Evolutionary conservation across 92 coral and sea anemone genomes (phyloP), one percentile per base, ranked within the genome.

Genomic region (Ricordea florida): DNA sequence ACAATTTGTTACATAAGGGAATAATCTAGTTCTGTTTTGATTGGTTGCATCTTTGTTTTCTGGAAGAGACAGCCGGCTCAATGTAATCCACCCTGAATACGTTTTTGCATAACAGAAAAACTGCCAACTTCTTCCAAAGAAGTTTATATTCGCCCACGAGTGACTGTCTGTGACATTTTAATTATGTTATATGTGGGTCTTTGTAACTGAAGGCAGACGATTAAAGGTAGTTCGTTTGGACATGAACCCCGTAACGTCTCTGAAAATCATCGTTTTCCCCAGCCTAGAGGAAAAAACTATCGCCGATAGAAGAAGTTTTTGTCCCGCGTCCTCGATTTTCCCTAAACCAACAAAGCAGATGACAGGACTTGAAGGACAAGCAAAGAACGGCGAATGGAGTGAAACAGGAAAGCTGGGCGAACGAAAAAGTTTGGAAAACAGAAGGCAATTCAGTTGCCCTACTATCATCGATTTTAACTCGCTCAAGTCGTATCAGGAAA

Each of bases 401-500:
- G 65, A 62, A 40, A 21, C 31, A 9, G 80, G 78, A 18, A 29
- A 50, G 15, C 78, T 81, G 36, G 80, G 67, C 6, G 70, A 66
- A 50, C 75, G 68, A 24, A 69, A 66, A 66, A 52, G 42, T 27
- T 47, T 18, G 13, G 84, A 59, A 52, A 78, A 77, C 62, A 69
- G 63, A 37, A 81, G 85, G 10, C 80, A 87, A 42, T 88, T 78
- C 48, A 77, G 85, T 47, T 94, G 97, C 43, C 98, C 98, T 2
- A 88, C 44, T 13, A 92, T 94, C 51, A 77, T 94, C 14, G 97
- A 94, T 55, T 76, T 94, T 36, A 84, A 82, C 61, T 42, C 86
- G 34, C 70, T 77, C 10, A 89, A 82, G 29, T 84, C 78, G 17
- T 67, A 46, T 52, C 76, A 81, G 6, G 89, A 94, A 50, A 69